Evolutionary conservation across 2,113 vertebrate species (phyloP).

Genomic region (Heptranchias perlo): DNA sequence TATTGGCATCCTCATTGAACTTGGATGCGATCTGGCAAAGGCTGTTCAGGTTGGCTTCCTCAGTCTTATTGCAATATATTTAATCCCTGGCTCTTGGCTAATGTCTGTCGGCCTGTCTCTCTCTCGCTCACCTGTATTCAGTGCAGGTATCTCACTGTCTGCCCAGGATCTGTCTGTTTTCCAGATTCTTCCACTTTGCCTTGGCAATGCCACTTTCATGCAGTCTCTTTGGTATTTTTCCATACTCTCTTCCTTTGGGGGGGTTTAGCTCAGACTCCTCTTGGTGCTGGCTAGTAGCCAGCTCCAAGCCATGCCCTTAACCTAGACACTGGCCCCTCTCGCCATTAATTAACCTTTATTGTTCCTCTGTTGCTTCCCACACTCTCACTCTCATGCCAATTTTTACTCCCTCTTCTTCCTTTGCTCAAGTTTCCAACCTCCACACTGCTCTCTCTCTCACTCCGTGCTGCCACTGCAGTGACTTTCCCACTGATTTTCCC

Average conservation of each 20-base stretch:
- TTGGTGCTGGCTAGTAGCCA: not conserved
- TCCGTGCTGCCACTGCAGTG: not conserved
- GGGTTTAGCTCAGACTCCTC: not conserved
- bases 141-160: no score
- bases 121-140: not conserved
- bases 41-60: not conserved
- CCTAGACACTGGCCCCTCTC: not conserved
- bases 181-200: not conserved
- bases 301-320: not conserved
- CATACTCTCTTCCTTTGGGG: not conserved
- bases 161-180: not conserved
- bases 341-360: not conserved
- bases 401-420: not conserved
- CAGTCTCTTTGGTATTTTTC: not conserved
- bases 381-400: not conserved
- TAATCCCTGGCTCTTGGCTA: not conserved
- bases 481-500: no score
- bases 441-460: not conserved
- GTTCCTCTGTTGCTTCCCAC: not conserved
- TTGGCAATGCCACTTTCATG: not conserved
- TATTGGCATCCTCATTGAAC: no score
- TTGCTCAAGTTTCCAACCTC: not conserved
- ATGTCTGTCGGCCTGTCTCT: not conserved
- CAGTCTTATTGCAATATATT: not conserved
- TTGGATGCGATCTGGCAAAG: no score